Evolutionary conservation across 2,888 invertebrate species (phyloP), one percentile per base, ranked within the genome.

Genomic region (Pammene fasciana): DNA sequence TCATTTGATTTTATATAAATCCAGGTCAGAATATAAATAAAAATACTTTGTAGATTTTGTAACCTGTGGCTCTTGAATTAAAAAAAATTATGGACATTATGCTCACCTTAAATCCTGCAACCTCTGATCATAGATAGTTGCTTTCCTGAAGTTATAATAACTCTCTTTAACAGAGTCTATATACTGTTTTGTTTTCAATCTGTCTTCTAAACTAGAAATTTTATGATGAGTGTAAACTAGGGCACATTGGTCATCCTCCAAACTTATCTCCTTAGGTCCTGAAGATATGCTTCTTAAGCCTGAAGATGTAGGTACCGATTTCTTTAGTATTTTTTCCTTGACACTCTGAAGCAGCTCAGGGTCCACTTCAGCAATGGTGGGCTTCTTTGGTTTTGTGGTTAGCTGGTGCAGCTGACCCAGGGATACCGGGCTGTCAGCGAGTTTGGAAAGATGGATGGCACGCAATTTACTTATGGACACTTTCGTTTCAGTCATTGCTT

Each of bases 401-500:
- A 95, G 81, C 81, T 94, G 94, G 78, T 94, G 93, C 5, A 94
- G 82, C 78, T 95, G 93, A 48, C 94, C 93, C 46, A 94, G 85
- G 55, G 93, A 92, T 0, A 94, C 92, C 56, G 93, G 82, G 84
- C 94, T 87, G 74, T 94, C 82, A 0, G 95, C 94, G 67, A 96
- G 91, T 73, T 94, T 91, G 13, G 95, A 94, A 6, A 97, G 83
- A 79, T 96, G 95, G 65, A 93, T 91, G 7, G 95, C 94, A 77
- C 93, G 94, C 43, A 97, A 85, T 77, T 95, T 96, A 74, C 94
- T 94, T 11, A 97, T 94, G 16, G 94, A 93, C 1, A 96, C 95
- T 81, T 94, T 95, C 16, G 94, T 94, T 86, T 96, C 95, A 62
- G 89, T 95, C 80, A 95, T 94, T 5, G 92, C 92, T 66, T 90